Evolutionary conservation across 1,140 invertebrate species (phyloP), one percentile per base, ranked within the genome.

Genomic region (Orius insidiosus): DNA sequence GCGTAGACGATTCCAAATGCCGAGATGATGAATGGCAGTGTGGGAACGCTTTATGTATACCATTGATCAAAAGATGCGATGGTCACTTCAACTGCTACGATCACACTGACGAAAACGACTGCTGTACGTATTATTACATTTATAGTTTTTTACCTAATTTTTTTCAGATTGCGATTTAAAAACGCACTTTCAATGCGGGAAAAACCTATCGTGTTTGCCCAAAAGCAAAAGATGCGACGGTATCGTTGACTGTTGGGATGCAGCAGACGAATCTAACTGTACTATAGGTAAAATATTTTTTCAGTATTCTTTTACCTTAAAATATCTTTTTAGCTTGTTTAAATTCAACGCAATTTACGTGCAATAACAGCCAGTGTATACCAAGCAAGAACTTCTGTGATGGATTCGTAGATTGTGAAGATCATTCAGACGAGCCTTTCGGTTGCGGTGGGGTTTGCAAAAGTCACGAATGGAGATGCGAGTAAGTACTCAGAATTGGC

Each of bases 201-300:
- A 80, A 53, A 68, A 71, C 44, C 81, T 79, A 49, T 82, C 79
- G 30, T 85, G 82, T 60, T 67, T 85, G 47, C 66, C 75, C 11
- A 67, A 74, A 42, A 67, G 62, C 10, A 75, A 74, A 58, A 67
- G 68, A 50, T 86, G 82, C 59, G 73, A 86, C 60, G 76, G 78
- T 24, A 65, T 72, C 45, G 70, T 80, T 39, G 80, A 85, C 58
- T 86, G 82, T 56, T 83, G 78, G 77, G 81, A 85, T 60, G 78
- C 75, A 13, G 67, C 68, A 32, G 83, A 86, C 60, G 83, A 86
- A 68, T 61, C 72, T n/a, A 77, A 80, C 56, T 85, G 80, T 57
- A 76, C 76, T 33, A 62, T 64, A 58, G 70, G 77, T 80, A 64
- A 66, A 60, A 15, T 18, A 37, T n/a, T 11, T 18, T 30, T 41